A percentile compares a stretch with the other conserved stretches of the same genome.
These are phyloP conservation scores for Villa cingulata DNA, from an alignment of 2,888 invertebrate species.

Conservation along the genomic window DNA sequence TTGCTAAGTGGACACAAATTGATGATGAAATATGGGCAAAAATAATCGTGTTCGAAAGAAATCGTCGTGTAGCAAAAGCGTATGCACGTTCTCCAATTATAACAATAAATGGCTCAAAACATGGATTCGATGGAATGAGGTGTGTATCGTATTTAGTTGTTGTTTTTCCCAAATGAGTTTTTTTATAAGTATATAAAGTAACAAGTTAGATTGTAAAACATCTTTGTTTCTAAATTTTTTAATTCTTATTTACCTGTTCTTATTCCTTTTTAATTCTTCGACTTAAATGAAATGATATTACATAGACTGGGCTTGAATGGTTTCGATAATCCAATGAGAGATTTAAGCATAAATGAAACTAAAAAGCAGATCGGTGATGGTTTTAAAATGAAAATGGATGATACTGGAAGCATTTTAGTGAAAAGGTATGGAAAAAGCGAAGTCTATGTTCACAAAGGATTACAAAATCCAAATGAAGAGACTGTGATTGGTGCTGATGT, in stretches of 20 bases:
- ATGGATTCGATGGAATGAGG: slow-evolving; percentile 94
- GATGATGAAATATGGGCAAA: slow-evolving; percentile 99
- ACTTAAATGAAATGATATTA: too few species aligned
- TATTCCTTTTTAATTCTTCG: background rate
- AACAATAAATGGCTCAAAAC: slow-evolving; percentile 88
- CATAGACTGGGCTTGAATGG: slow-evolving; percentile 86
- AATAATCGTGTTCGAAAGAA: slow-evolving; percentile 90
- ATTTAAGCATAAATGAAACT: slow-evolving; percentile 81
- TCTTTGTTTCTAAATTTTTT: too few species aligned
- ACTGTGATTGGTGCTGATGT: slow-evolving; percentile 56
- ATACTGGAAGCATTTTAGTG: slow-evolving; percentile 54
- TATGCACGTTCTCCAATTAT: slow-evolving; percentile 91
- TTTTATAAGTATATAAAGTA: too few species aligned
- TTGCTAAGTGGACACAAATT: slow-evolving; percentile 91
- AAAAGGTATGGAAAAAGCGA: slow-evolving; percentile 54
- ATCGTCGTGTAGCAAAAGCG: slow-evolving; percentile 90
- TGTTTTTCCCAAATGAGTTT: too few species aligned
- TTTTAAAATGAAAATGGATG: slow-evolving; percentile 58
- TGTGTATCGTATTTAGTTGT: too few species aligned
- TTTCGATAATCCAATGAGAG: slow-evolving; percentile 89
- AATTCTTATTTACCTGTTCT: background rate
- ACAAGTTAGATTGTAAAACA: too few species aligned
- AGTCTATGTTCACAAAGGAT: slow-evolving; percentile 47
- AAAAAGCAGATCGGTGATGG: slow-evolving; percentile 84
- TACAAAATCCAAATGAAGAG: slow-evolving; percentile 37